Evolutionary conservation across 2,888 invertebrate genomes (phyloP).

Genomic region (Tholera decimalis): DNA sequence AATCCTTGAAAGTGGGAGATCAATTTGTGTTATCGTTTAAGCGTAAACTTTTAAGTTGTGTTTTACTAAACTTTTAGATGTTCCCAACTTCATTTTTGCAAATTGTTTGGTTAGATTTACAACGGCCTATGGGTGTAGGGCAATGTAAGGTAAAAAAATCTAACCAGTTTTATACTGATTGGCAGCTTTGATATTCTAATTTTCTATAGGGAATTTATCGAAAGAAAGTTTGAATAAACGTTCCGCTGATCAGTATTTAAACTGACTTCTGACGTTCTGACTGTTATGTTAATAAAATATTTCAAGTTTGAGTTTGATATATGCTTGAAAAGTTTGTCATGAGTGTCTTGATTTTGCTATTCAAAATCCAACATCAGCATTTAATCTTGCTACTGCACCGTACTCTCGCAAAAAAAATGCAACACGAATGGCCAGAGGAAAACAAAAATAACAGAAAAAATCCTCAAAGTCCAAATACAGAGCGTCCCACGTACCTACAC

Average conservation of each 20-base stretch:
- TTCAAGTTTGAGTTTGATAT: too few species aligned
- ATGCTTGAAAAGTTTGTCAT: too few species aligned
- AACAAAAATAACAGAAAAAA: slow-evolving; percentile 26
- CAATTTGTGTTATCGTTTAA: slow-evolving; percentile 43
- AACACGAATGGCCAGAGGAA: slow-evolving; percentile 1
- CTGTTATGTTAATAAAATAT: too few species aligned
- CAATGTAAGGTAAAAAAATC: too few species aligned
- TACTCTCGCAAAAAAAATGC: slow-evolving; percentile 10
- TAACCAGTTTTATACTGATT: too few species aligned
- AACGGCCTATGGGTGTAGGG: too few species aligned
- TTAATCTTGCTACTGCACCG: neutral
- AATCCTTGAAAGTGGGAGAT: slow-evolving; percentile 47
- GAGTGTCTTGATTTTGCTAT: too few species aligned
- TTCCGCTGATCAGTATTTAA: too few species aligned
- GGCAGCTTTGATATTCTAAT: too few species aligned
- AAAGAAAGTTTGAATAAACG: too few species aligned
- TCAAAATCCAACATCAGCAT: neutral
- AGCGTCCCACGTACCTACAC: slow-evolving; percentile 45
- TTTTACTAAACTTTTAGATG: slow-evolving; percentile 40
- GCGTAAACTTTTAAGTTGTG: slow-evolving; percentile 25
- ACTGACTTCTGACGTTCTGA: too few species aligned
- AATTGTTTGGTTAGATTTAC: neutral
- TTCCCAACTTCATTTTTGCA: neutral
- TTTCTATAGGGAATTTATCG: too few species aligned
- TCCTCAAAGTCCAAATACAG: slow-evolving; percentile 3